Conservation (phyloP, 37 sponge, comb jelly and placozoan genomes). For the Hormiphora californensis region DNA sequence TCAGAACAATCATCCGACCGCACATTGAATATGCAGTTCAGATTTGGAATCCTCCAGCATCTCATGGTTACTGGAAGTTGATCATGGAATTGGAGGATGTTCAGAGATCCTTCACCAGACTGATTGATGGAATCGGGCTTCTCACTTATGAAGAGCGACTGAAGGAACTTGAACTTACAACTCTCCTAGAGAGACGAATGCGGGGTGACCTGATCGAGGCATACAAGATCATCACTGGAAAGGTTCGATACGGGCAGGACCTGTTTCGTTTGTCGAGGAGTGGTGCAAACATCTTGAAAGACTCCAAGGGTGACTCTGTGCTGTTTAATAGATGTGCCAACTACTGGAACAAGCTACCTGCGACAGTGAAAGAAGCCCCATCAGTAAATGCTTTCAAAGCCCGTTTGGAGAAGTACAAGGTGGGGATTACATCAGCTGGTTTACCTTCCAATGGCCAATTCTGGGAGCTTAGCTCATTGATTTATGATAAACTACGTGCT, state of each 20-base stretch:
- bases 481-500: too few species aligned
- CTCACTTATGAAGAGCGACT: not conserved
- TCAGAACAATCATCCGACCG: conserved; percentile 12
- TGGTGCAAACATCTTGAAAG: not conserved
- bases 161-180: not conserved
- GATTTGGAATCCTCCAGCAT: conserved; percentile 21
- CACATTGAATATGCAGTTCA: conserved; percentile 32
- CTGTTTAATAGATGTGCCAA: not conserved
- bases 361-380: too few species aligned
- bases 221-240: not conserved
- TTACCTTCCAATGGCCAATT: too few species aligned
- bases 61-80: conserved; percentile 48
- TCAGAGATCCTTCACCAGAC: conserved; percentile 15
- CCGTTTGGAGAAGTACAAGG: too few species aligned
- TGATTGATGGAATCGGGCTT: not conserved
- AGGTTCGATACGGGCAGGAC: not conserved
- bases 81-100: conserved; percentile 53
- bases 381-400: too few species aligned
- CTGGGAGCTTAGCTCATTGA: too few species aligned
- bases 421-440: too few species aligned
- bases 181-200: not conserved
- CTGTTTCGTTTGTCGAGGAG: not conserved
- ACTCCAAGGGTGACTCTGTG: not conserved
- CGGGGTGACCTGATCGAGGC: not conserved
- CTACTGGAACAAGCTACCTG: conserved; percentile 27